Evolutionary conservation across 1,140 invertebrate species (phyloP).

Genomic region (Lycorma delicatula): DNA sequence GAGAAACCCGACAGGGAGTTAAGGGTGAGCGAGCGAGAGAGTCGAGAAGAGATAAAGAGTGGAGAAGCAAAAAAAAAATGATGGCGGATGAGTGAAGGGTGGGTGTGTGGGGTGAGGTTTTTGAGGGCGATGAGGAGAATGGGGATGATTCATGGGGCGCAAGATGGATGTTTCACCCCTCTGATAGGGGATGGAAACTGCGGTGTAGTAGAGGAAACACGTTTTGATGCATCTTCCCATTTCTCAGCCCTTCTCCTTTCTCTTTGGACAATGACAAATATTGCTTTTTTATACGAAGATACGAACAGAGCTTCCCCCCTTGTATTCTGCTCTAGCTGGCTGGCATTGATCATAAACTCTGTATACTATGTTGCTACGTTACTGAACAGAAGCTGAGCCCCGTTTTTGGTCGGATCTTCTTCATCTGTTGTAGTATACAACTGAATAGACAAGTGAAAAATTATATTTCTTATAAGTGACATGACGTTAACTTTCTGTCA

Average conservation of each 20-base stretch:
- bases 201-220: slow-evolving; percentile 13
- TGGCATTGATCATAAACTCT: no score
- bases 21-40: slow-evolving; percentile 4
- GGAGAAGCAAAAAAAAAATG: slow-evolving; percentile 14
- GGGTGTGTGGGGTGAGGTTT: neutral
- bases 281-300: slow-evolving; percentile 15
- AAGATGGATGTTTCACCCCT: slow-evolving; percentile 24
- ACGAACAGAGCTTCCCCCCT: no score
- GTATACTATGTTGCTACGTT: no score
- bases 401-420: no score
- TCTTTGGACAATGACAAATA: slow-evolving; percentile 18
- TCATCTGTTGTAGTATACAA: no score
- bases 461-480: no score
- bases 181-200: slow-evolving; percentile 1
- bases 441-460: no score
- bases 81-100: neutral
- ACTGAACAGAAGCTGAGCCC: no score
- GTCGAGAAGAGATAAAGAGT: neutral
- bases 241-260: slow-evolving; percentile 12
- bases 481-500: no score
- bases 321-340: no score
- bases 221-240: slow-evolving; percentile 17
- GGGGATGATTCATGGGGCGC: slow-evolving; percentile 24
- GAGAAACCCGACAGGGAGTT: slow-evolving; percentile 3
- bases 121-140: neutral